phyloP scores from a whole-genome alignment of 2,888 invertebrate genomes.

The Gryllus longicercus region DNA sequence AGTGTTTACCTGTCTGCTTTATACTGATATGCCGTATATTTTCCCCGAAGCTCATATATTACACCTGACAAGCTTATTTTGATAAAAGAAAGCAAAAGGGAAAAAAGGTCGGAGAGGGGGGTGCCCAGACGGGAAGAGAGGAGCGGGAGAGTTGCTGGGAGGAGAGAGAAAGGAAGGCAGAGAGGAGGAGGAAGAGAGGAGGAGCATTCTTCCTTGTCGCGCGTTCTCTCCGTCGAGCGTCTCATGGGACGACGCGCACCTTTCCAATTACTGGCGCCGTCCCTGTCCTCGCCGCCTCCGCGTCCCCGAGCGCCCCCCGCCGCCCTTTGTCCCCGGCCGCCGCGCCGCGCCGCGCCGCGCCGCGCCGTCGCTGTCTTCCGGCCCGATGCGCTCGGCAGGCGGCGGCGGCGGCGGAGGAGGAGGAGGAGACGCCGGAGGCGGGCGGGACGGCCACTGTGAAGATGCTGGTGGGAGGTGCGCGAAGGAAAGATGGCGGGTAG shows the following conservation, averaged over 20 bases:
- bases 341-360: not conserved
- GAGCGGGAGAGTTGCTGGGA: not conserved
- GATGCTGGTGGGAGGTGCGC: not conserved
- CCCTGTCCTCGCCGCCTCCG: not conserved
- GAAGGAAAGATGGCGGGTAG: not conserved
- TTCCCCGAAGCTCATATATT: not conserved
- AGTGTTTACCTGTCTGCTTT: conserved; percentile 17
- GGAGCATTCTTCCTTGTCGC: conserved; percentile 17
- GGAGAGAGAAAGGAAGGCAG: not conserved
- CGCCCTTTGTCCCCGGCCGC: not conserved
- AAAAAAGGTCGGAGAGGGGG: not conserved
- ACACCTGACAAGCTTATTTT: conserved; percentile 6
- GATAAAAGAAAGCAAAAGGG: conserved; percentile 4
- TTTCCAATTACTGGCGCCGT: conserved; percentile 17
- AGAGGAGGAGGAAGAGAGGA: not conserved
- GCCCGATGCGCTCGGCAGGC: not conserved
- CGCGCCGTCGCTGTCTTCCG: conserved; percentile 4
- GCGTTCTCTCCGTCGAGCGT: not conserved
- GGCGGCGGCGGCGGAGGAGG: not conserved
- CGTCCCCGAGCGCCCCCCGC: not conserved
- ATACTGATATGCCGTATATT: conserved; percentile 17
- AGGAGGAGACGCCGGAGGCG: not conserved
- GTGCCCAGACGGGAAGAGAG: not conserved
- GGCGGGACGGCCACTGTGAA: not conserved
- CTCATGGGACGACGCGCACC: conserved; percentile 2